Evolutionary conservation across 2,113 vertebrate species (phyloP), one percentile per base, ranked within the genome.

Genomic region (Ochotona curzoniae): DNA sequence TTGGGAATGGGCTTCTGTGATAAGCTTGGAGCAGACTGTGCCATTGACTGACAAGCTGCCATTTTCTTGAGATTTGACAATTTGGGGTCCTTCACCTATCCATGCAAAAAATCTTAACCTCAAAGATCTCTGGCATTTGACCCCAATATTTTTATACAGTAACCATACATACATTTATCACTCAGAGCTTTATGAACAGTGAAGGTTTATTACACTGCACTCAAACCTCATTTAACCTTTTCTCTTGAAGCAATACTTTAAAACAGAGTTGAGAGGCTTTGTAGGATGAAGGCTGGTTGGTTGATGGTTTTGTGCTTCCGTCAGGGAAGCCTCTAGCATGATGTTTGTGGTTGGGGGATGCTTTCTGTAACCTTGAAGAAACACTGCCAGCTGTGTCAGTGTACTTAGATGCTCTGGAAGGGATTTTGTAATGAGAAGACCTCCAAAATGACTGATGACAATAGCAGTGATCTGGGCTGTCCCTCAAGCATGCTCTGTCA

Each of bases 171-270:
- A 94, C 96, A 96, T 98, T 98, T 97, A 98, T 98, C 97, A 97
- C 93, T 75, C 94, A 69, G 88, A 91, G 95, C 94, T 98, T 98
- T 98, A 98, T 97, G 97, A 98, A 98, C 97, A 97, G 96, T 98
- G 97, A 97, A 98, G 97, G 96, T 98, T 98, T 98, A 98, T 98
- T 98, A 97, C 47, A 0, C 95, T 94, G 93, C 93, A 97, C 97
- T 97, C 98, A 98, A 98, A 98, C 96, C 97, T 98, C 95, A 1
- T 98, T 98, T 98, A 98, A 98, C 97, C 97, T 98, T 98, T 97
- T 93, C 97, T 97, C 38, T 11, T 83, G 97, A 97, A 98, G 96
- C 93, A 94, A 63, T 95, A 91, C 95, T 97, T 97, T 97, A 96
- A 97, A 97, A 90, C 63, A 90, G 84, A 95, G 90, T 95, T 96